Evolutionary conservation across 2,113 vertebrate species (phyloP), one percentile per base, ranked within the genome.

Genomic region (Indicator indicator): DNA sequence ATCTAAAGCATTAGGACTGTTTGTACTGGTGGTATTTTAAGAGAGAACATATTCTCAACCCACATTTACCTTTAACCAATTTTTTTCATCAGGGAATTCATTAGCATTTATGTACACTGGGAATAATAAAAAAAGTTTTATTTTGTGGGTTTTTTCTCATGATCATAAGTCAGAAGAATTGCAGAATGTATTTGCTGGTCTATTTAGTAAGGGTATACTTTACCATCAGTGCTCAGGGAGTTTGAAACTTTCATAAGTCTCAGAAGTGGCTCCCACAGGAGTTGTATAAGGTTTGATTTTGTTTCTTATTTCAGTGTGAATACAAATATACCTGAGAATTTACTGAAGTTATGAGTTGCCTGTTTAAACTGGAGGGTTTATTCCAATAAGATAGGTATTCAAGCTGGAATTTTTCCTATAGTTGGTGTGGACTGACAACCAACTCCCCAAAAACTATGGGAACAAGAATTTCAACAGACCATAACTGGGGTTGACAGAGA

Each of bases 31-130:
- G 65, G 40, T 86, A 62, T 75, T 91, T 88, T 72, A 83, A 78
- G n/a, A 73, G n/a, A 90, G 36, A 78, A 89, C n/a, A 40, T 64
- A 89, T 75, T 84, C 55, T 88, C 76, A 90, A 52, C n/a, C 30
- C 60, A 56, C 30, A 12, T 88, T 36, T 90, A 28, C 40, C 54
- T 88, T 89, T 91, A 90, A 86, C 50, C 16, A 55, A 30, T 46
- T 79, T 79, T 95, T 94, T 94, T 90, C 70, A 79, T 65, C 21
- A 50, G 79, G 64, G 69, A 90, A 93, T 88, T 95, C 38, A 90
- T 95, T 94, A 86, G 48, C 81, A 32, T 88, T 95, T 83, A 32
- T 52, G 59, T 76, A 88, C 42, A 65, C n/a, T 86, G 55, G 72
- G 80, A 93, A 36, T 5, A 3, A 87, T 87, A 76, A 86, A 83